Evolutionary conservation across 2,888 invertebrate species (phyloP), one percentile per base, ranked within the genome.

Genomic region (Formica aserva): DNA sequence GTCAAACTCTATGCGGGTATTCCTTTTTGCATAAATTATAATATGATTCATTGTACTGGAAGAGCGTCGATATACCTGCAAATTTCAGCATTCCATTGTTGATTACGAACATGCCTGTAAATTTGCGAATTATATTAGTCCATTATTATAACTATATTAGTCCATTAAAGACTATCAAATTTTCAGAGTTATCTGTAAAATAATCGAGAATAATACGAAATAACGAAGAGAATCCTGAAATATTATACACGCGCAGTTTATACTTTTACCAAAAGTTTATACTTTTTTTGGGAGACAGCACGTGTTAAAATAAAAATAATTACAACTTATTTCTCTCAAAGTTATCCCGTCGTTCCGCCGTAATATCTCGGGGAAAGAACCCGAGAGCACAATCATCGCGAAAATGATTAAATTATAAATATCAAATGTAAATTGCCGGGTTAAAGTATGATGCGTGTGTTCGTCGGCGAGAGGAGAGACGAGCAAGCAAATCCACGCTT

Each of bases 401-500:
- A 74, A 74, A 72, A 78, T 78, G 74, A 71, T 78, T 41, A 72
- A 71, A 78, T 78, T 78, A 78, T 78, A 78, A 78, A 78, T 78
- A 78, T 78, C 74, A 78, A 78, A 78, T 60, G 78, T 72, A 72
- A 72, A 72, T 78, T 72, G 72, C 57, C 57, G 55, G 72, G 55
- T 72, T 72, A 72, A 78, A 78, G 57, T 78, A 71, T 22, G 74
- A 72, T 78, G 78, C 66, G 55, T 84, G 84, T 78, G 74, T 77
- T 67, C 35, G 60, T 65, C 52, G 35, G 74, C 78, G 62, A 65
- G 60, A 11, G 41, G 52, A 63, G 52, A 65, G 41, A 41, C 84
- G 65, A 77, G 85, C 72, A 60, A 60, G 71, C 77, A 72, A 75
- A 83, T 76, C 76, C 71, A 86, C 76, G 81, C 82, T 82, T 82